Evolutionary conservation across 2,888 invertebrate species (phyloP).

Genomic region (Sinodicranocentrus sp.): DNA sequence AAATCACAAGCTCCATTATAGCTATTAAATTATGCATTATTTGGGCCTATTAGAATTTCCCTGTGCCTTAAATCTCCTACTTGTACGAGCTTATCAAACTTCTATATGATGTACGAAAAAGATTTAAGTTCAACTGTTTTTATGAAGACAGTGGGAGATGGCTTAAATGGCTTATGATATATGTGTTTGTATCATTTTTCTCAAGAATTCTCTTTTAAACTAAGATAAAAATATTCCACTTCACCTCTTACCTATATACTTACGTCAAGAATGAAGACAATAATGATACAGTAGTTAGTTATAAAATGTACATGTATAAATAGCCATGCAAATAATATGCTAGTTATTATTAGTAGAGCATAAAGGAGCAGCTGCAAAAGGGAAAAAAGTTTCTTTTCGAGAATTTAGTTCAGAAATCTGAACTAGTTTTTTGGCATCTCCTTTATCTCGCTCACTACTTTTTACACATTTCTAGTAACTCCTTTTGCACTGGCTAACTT

Average conservation of each 20-base stretch:
- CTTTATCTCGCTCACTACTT: neutral
- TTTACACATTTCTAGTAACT: constrained; percentile 15
- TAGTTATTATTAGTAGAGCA: constrained; percentile 46
- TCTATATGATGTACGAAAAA: neutral
- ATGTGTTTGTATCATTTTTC: constrained; percentile 10
- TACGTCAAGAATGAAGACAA: constrained; percentile 2
- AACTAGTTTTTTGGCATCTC: constrained; percentile 32
- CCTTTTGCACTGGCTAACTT: neutral
- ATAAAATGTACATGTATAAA: constrained; percentile 9
- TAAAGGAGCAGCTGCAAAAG: constrained; percentile 41
- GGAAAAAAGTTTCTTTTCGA: constrained; percentile 15
- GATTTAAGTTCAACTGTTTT: constrained; percentile 5
- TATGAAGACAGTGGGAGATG: neutral
- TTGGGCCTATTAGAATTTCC: constrained; percentile 1
- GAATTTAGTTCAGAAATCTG: constrained; percentile 43
- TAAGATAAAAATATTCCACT: constrained; percentile 14
- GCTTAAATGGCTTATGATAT: neutral
- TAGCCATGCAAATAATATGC: constrained; percentile 20
- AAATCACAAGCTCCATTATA: constrained; percentile 11
- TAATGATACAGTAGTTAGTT: constrained; percentile 5
- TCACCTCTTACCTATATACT: neutral
- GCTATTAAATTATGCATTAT: constrained; percentile 43
- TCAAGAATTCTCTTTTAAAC: neutral
- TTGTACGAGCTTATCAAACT: neutral
- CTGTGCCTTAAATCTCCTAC: neutral